Evolutionary conservation across 2,888 invertebrate genomes (phyloP).

Genomic region (Pimpla rufipes): DNA sequence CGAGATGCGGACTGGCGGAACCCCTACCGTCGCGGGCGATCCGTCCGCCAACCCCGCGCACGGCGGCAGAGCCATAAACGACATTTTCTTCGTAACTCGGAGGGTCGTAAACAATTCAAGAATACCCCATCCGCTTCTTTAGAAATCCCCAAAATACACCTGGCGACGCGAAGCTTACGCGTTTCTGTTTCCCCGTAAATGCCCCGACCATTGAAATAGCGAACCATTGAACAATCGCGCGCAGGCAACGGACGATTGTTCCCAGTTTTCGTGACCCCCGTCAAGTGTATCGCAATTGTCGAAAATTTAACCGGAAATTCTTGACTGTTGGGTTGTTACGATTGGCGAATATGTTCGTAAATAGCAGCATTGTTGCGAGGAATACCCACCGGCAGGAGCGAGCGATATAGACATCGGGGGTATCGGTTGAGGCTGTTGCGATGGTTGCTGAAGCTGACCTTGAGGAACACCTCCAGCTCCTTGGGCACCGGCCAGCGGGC

Average conservation of each 20-base stretch:
- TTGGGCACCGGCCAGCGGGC: conserved; percentile 80
- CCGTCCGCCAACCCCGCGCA: not conserved
- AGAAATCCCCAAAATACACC: not conserved
- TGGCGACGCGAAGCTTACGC: not conserved
- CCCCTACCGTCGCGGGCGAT: not conserved
- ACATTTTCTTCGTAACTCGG: not conserved
- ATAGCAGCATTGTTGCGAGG: not conserved
- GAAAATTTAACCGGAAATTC: not conserved
- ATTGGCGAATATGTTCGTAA: not conserved
- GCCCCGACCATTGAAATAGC: not conserved
- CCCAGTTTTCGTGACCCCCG: not conserved
- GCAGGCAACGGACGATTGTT: conserved; percentile 3
- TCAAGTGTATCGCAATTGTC: not conserved
- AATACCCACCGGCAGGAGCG: conserved; percentile 77
- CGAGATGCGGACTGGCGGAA: not conserved
- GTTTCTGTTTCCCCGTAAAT: conserved; percentile 5
- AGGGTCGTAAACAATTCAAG: conserved; percentile 22
- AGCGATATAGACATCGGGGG: conserved; percentile 79
- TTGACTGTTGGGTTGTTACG: not conserved
- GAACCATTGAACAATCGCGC: not conserved
- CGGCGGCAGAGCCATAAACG: not conserved
- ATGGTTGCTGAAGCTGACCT: conserved; percentile 80
- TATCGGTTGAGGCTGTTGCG: conserved; percentile 80
- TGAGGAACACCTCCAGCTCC: conserved; percentile 81
- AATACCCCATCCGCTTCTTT: not conserved